Evolutionary conservation across 2,113 vertebrate genomes (phyloP).

Genomic region (Myotis lucifugus): DNA sequence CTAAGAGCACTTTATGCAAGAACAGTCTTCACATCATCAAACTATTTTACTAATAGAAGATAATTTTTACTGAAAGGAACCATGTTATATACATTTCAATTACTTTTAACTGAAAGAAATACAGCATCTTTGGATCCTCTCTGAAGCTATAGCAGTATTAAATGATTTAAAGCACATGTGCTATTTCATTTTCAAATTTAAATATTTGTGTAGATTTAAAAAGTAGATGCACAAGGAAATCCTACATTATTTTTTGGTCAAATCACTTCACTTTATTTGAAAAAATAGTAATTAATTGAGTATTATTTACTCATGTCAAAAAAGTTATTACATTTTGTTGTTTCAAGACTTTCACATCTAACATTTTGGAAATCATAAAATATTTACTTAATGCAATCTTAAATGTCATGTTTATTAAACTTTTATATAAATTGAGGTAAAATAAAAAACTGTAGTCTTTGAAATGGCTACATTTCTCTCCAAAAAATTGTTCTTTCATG

Average conservation of each 20-base stretch:
- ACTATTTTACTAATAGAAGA: background rate
- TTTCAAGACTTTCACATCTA: background rate
- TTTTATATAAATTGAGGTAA: background rate
- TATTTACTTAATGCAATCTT: background rate
- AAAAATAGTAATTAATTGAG: background rate
- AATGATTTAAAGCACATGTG: background rate
- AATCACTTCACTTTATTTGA: background rate
- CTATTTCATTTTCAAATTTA: constrained; percentile 17
- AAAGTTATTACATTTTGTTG: background rate
- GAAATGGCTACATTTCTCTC: background rate
- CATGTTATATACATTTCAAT: background rate
- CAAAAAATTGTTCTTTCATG: background rate
- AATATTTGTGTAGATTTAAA: background rate
- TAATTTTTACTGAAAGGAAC: background rate
- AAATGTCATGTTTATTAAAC: background rate
- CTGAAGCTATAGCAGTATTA: background rate
- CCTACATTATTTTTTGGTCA: background rate
- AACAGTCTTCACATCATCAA: background rate
- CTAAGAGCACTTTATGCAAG: background rate
- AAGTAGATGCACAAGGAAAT: background rate
- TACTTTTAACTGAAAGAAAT: background rate
- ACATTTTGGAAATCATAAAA: constrained; percentile 2
- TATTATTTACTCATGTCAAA: background rate
- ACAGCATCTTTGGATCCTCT: background rate
- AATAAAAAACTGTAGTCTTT: background rate